phyloP scores from a whole-genome alignment of 1,140 invertebrate genomes.

The Cotesia typhae region DNA sequence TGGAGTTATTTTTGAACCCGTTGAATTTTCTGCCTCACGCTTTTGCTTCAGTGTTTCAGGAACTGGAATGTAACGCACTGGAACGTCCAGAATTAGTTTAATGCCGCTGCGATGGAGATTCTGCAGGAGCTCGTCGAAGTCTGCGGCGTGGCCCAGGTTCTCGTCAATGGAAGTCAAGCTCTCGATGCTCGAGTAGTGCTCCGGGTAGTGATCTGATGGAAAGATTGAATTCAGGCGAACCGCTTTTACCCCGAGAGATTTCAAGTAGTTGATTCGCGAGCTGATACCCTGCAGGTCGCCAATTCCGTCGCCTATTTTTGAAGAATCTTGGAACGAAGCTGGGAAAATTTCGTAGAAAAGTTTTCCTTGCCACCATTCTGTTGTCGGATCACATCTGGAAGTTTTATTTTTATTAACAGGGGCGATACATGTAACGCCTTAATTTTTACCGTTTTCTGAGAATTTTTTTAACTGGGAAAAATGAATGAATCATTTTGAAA shows the following conservation, averaged over 20 bases:
- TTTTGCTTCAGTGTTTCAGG: not conserved
- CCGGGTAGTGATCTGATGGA: slow-evolving; percentile 73
- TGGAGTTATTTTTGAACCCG: not conserved
- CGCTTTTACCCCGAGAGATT: slow-evolving; percentile 72
- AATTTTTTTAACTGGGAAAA: no score
- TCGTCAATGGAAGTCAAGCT: slow-evolving; percentile 71
- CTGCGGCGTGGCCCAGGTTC: slow-evolving; percentile 71
- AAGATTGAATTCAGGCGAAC: slow-evolving; percentile 82
- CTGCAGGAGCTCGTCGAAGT: slow-evolving; percentile 72
- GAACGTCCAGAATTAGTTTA: slow-evolving; percentile 78
- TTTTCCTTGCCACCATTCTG: slow-evolving; percentile 82
- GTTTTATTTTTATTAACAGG: not conserved
- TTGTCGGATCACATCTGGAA: slow-evolving; percentile 59
- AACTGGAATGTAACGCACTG: slow-evolving; percentile 68
- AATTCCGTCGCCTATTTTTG: slow-evolving; percentile 73
- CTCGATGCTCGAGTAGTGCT: slow-evolving; percentile 73
- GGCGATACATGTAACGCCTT: no score
- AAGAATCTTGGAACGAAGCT: slow-evolving; percentile 80
- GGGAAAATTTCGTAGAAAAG: slow-evolving; percentile 86
- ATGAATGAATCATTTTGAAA: no score
- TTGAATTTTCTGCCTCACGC: not conserved
- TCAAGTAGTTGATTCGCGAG: slow-evolving; percentile 74
- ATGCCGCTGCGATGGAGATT: slow-evolving; percentile 74
- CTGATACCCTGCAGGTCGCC: slow-evolving; percentile 78
- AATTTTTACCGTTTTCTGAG: no score